Evolutionary conservation across 2,113 vertebrate genomes (phyloP), one percentile per base, ranked within the genome.

Genomic region (Picathartes gymnocephalus): DNA sequence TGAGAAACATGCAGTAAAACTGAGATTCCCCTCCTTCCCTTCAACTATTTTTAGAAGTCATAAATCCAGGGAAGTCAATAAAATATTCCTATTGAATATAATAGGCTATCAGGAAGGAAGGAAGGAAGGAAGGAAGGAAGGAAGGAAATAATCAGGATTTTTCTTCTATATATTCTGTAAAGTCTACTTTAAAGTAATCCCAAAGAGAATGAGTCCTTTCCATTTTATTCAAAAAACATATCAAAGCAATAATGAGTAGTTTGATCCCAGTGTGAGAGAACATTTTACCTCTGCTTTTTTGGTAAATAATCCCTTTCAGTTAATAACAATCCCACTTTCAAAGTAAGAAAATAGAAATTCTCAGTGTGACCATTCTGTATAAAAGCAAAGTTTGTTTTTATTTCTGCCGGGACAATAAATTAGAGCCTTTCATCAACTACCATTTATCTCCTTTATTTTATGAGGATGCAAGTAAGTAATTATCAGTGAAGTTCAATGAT

Each of bases 401-500:
- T 92, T 86, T 82, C 84, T 92, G 20, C 51, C 70, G 65, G n/a
- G 42, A 68, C 16, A 86, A 71, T 82, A 92, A 79, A 79, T 65
- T 68, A 48, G 19, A 92, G 48, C 11, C 72, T 94, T 96, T 93
- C 61, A 95, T 89, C 88, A 87, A 9, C 66, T 58, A 66, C 70
- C 35, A 91, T 91, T 95, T 84, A 88, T 93, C 57, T 93, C 21
- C 17, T 76, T 53, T 85, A 82, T 76, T 73, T 82, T 84, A 79
- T 91, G 66, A 87, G 23, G 77, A 91, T 89, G 42, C 62, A 92
- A 94, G 90, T 56, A 85, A 81, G 57, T 27, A 91, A 96, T 93
- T 94, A 93, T 82, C 72, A 78, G 88, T 78, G 69, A 86, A 92
- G 65, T 77, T 91, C 86, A 86, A 11, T 79, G 86, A 93, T 94